Percentiles rank a stretch among this genome's conserved stretches.
phyloP scores from a whole-genome alignment of 2,797 vertebrate species.

The Sebastolobus altivelis region DNA sequence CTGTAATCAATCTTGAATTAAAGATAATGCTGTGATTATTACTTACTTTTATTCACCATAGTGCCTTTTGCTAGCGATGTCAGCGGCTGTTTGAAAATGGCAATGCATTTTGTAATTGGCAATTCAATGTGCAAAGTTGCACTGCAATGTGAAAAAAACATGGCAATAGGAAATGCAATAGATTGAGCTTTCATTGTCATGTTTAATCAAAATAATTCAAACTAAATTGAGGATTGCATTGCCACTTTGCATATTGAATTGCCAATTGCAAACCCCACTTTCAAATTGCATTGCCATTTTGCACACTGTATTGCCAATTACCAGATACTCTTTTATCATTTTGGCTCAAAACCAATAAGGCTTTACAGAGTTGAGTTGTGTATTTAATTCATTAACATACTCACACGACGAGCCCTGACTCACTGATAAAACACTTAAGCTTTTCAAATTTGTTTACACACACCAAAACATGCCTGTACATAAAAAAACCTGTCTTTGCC shows the following conservation, averaged over 20 bases:
- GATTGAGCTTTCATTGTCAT: too few relatives aligned
- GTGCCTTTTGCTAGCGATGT: background rate
- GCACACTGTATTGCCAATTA: too few relatives aligned
- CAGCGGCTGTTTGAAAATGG: background rate
- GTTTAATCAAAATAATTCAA: too few relatives aligned
- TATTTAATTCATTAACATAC: constrained; percentile 2
- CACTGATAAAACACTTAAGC: background rate
- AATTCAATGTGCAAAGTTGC: too few relatives aligned
- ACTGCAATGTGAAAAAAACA: too few relatives aligned
- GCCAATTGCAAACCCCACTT: too few relatives aligned
- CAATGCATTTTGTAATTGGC: too few relatives aligned
- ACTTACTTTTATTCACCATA: background rate
- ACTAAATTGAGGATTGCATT: too few relatives aligned
- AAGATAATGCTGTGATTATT: background rate
- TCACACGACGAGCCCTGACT: background rate
- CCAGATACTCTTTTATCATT: constrained; percentile 1
- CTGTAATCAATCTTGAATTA: background rate
- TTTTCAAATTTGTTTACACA: background rate
- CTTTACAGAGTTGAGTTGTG: constrained; percentile 20
- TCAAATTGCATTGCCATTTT: too few relatives aligned
- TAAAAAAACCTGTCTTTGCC: constrained; percentile 11
- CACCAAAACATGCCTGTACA: constrained; percentile 1
- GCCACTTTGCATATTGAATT: too few relatives aligned
- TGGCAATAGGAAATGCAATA: too few relatives aligned
- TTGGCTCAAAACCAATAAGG: background rate